Percentiles rank a stretch among this genome's conserved stretches.
phyloP scores from a whole-genome alignment of 2,113 vertebrate genomes.

The Nyctereutes procyonoides region DNA sequence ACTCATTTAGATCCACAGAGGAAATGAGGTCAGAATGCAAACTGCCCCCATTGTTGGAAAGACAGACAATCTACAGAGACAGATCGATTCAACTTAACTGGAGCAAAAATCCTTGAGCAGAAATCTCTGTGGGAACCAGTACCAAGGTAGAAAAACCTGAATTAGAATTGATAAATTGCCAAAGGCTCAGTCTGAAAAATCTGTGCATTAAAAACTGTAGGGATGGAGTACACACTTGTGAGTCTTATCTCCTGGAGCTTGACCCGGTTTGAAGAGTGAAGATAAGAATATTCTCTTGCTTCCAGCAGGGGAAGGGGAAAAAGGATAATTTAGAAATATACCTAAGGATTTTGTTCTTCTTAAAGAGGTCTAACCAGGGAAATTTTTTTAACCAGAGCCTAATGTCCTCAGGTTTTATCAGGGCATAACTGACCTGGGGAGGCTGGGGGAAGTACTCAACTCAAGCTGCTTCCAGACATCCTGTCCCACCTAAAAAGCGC shows the following conservation, averaged over 20 bases:
- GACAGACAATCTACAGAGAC: background rate
- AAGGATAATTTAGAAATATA: background rate
- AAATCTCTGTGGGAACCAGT: background rate
- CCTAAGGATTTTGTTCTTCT: background rate
- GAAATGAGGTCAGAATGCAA: background rate
- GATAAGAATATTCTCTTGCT: background rate
- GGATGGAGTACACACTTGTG: background rate
- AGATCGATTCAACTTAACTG: background rate
- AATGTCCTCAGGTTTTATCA: background rate
- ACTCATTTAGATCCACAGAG: background rate
- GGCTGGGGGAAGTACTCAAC: background rate
- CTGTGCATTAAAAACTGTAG: background rate
- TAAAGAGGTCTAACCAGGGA: background rate
- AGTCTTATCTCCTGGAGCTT: background rate
- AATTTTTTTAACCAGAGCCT: background rate
- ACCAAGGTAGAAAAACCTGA: background rate
- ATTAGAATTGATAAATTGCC: background rate
- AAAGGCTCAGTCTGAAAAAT: background rate
- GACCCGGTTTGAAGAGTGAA: background rate
- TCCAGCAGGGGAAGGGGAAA: background rate
- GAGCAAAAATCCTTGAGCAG: background rate
- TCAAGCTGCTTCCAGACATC: background rate
- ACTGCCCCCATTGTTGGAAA: background rate
- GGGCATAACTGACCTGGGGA: background rate
- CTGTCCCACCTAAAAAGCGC: background rate